These are phyloP conservation scores for Caenorhabditis plicata DNA, from an alignment of 2,888 invertebrate species.

Conservation along the genomic window DNA sequence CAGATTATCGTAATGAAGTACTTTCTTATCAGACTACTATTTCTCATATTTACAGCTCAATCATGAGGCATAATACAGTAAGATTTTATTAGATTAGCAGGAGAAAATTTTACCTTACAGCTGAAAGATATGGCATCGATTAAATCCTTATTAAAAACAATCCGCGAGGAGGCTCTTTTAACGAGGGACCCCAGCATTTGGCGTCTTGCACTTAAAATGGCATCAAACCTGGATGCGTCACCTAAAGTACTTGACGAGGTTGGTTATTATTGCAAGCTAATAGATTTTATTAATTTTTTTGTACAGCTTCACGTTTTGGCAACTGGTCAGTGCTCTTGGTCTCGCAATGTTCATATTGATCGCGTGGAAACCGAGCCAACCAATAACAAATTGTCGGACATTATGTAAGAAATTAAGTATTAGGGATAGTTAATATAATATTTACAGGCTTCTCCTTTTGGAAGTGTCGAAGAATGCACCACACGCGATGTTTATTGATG, in stretches of 20 bases:
- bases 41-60: no score
- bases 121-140: not conserved
- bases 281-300: not conserved
- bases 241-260: no score
- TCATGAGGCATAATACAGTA: no score
- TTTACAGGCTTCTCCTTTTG: not conserved
- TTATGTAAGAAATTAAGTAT: not conserved
- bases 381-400: not conserved
- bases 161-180: not conserved
- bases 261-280: not conserved
- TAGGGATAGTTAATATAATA: no score
- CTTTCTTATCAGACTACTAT: no score
- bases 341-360: conserved; percentile 10
- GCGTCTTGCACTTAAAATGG: conserved; percentile 10
- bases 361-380: conserved; percentile 3
- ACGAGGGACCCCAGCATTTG: conserved; percentile 9
- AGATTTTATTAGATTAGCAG: no score
- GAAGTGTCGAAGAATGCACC: not conserved
- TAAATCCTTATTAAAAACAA: not conserved
- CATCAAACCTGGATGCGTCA: not conserved
- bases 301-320: conserved; percentile 12
- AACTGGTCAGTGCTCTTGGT: conserved; percentile 11
- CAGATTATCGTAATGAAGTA: no score
- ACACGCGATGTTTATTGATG: not conserved
- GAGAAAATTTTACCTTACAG: no score